Evolutionary conservation across 2,797 vertebrate genomes (phyloP).

Genomic region (Eulemur coronatus): DNA sequence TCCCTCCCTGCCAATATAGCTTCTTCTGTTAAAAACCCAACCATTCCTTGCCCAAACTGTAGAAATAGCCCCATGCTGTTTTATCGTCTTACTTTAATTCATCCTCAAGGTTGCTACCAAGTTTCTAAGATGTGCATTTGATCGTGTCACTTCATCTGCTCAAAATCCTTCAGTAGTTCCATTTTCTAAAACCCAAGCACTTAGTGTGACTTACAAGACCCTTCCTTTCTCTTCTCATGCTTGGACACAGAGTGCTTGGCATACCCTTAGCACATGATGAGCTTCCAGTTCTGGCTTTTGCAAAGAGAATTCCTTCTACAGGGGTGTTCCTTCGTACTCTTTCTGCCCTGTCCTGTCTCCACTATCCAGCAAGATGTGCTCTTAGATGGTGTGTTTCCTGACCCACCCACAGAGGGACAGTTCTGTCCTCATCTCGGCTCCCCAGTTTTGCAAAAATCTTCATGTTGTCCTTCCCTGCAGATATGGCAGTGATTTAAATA

Average conservation of each 20-base stretch:
- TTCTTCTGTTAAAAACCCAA: not conserved
- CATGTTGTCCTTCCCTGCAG: not conserved
- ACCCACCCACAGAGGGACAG: not conserved
- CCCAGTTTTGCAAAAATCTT: not conserved
- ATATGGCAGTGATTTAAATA: not conserved
- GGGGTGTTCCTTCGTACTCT: not conserved
- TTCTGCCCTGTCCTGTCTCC: not conserved
- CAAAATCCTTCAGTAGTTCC: not conserved
- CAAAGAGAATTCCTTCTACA: not conserved
- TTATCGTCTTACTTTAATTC: not conserved
- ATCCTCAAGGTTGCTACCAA: not conserved
- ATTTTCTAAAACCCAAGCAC: not conserved
- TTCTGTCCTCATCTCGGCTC: not conserved
- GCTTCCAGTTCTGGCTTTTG: not conserved
- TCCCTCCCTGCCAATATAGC: not conserved
- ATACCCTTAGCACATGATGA: not conserved
- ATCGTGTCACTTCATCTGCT: rapidly evolving
- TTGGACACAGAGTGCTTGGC: not conserved
- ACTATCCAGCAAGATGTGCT: not conserved
- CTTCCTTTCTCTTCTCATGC: not conserved
- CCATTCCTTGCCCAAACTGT: not conserved
- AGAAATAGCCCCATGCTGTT: not conserved
- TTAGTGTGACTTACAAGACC: not conserved
- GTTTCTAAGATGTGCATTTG: not conserved
- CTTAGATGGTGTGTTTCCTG: not conserved